Base-by-base conservation (phyloP, 2,797 vertebrate species). In the Crypturellus tataupa region DNA sequence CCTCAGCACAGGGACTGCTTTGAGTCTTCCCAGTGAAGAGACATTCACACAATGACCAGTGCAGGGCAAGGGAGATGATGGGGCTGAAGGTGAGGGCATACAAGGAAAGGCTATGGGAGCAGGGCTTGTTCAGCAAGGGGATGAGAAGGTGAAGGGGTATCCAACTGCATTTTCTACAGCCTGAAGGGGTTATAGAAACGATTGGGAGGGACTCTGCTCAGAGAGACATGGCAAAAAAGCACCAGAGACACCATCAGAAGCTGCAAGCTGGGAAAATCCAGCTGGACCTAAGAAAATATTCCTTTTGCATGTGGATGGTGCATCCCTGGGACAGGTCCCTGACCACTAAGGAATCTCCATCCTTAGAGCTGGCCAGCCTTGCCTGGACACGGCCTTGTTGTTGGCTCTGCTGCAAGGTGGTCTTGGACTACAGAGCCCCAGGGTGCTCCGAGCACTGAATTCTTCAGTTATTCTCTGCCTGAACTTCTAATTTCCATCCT, bases 241-340 rank as follows among this genome's bases (percentile, higher is more conserved):
- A 59, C 35, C 42, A 39, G 31, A 59, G 25, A 51, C 49, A 10
- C 35, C 42, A 1, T 44, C 44, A 59, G 7, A 33, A 19, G 37
- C 16, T 68, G 20, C 27, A 53, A 46, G 16, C 46, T 0, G 0
- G 55, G 16, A 65, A 85, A 55, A 4, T 16, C 51, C 15, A 29
- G 27, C 27, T 53, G 51, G 27, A 16, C 14, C 51, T 53, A 53
- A 29, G 51, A 17, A 53, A 53, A 53, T 17, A 17, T 9, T 29
- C 51, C 27, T 53, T 29, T 23, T 29, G 27, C 15, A 29, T 53
- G 51, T 53, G 51, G 49, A 27, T 51, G 49, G 49, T 51, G 49
- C 49, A 51, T 9, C 49, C 49, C 25, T 51, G 49, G 25, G 25
- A 51, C 24, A 27, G 13, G 49, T 27, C 49, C 25, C 25, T 27